A percentile compares a stretch with the other conserved stretches of the same genome.
These are phyloP conservation scores for Atethmia centrago DNA, from an alignment of 2,888 invertebrate species.

Conservation along the genomic window DNA sequence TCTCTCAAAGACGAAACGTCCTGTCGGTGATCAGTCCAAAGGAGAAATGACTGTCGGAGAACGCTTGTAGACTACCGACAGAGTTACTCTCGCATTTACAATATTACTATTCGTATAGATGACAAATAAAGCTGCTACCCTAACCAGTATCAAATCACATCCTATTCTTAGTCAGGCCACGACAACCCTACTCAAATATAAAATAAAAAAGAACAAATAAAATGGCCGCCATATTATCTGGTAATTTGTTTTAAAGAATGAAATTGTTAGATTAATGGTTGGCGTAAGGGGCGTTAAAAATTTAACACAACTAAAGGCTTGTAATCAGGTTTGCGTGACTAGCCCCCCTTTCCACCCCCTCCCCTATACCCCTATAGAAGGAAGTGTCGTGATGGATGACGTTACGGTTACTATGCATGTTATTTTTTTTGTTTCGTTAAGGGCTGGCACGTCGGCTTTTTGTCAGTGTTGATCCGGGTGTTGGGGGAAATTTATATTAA, in stretches of 20 bases:
- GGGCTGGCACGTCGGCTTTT: conserved; percentile 32
- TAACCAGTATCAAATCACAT: conserved; percentile 3
- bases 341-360: conserved; percentile 17
- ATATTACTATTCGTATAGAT: background rate
- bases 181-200: conserved; percentile 57
- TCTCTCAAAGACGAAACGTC: too few relatives aligned
- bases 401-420: conserved; percentile 52
- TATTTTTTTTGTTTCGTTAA: conserved; percentile 39
- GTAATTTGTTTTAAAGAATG: conserved; percentile 62
- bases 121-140: background rate
- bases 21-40: too few relatives aligned
- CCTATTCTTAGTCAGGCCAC: conserved; percentile 6
- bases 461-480: conserved; percentile 12
- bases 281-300: conserved; percentile 48
- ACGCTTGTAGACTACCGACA: too few relatives aligned
- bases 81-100: background rate
- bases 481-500: conserved; percentile 1
- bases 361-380: conserved; percentile 31
- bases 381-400: conserved; percentile 73
- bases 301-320: conserved; percentile 63
- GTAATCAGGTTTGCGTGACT: conserved; percentile 75
- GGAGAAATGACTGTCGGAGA: too few relatives aligned
- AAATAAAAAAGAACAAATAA: conserved; percentile 45
- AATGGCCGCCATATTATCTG: conserved; percentile 41
- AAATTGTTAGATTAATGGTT: conserved; percentile 64